Evolutionary conservation across 2,113 vertebrate genomes (phyloP), one percentile per base, ranked within the genome.

Genomic region (Dipodomys spectabilis): DNA sequence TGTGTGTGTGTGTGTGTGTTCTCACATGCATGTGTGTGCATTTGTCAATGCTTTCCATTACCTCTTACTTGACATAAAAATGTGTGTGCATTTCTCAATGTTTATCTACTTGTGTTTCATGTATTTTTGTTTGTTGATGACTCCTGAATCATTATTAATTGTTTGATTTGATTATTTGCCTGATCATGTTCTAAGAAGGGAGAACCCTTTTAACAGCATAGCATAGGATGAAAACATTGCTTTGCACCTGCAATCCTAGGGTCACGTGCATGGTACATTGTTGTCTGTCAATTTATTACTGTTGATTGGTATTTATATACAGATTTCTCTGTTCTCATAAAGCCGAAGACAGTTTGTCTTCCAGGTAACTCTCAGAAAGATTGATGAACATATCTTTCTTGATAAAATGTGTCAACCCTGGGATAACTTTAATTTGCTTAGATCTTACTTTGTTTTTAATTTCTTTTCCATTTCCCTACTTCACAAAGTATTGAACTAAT

Each of bases 401-500:
- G 67, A 94, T 92, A 87, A 81, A 94, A 77, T 74, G 0, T 1
- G 7, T 4, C 2, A 96, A 27, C 1, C 64, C 53, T 32, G 8
- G 83, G 91, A 67, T 82, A 53, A 91, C 45, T 49, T 83, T 94
- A 45, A 89, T 97, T 86, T 72, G 6, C 20, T 94, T 85, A 69
- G 15, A 78, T 94, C 73, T 73, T 90, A 39, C 16, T 67, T 60
- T 11, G 6, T 27, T 79, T 53, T 95, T 96, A 39, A 94, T 32
- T 94, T 93, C 75, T 72, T 78, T 92, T 79, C 92, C 81, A 96
- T 94, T 93, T 97, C 68, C 82, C 20, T 3, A 8, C 2, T 90
- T 97, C 96, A 44, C 22, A 95, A 95, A 74, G 69, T 82, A 44
- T 16, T 94, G 94, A 94, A 74, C 39, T 90, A 0, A 11, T 30